Percentiles rank a stretch among this genome's conserved stretches.
These are phyloP conservation scores for Manis crassicaudata DNA, from an alignment of 2,797 vertebrate genomes.

Conservation along the genomic window DNA sequence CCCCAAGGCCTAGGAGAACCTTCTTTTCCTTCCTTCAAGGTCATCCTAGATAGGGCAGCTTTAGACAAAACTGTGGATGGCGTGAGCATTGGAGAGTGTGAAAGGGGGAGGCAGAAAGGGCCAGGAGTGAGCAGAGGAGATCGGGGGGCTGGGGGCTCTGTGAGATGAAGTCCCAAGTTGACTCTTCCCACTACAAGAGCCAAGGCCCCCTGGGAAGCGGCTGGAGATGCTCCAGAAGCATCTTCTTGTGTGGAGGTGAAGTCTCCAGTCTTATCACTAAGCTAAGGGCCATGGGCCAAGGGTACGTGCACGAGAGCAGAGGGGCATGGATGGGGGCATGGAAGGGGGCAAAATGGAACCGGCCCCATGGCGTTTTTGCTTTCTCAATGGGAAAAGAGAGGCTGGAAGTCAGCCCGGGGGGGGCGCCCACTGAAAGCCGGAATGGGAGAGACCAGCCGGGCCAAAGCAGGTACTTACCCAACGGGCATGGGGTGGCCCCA, in stretches of 20 bases:
- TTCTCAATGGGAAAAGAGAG: background rate
- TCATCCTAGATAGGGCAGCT: background rate
- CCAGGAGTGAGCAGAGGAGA: background rate
- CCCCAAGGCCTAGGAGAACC: background rate
- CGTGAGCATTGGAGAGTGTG: background rate
- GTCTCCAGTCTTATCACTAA: background rate
- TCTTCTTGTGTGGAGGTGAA: background rate
- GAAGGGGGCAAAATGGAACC: background rate
- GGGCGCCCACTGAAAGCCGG: background rate
- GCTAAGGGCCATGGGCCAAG: background rate
- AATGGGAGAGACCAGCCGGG: background rate
- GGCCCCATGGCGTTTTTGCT: background rate
- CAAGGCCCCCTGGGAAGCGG: background rate
- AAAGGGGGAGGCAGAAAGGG: background rate
- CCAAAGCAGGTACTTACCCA: background rate
- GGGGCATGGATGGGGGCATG: background rate
- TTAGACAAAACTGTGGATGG: background rate
- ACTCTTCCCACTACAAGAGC: background rate
- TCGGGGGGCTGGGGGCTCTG: background rate
- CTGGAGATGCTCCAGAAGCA: background rate
- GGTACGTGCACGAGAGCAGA: background rate
- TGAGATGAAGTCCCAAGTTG: background rate
- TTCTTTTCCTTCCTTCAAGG: background rate
- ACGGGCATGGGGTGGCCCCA: too few relatives aligned
- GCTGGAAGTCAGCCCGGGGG: background rate